phyloP scores from a whole-genome alignment of 1,140 invertebrate species.

The Calliopsis andreniformis region DNA sequence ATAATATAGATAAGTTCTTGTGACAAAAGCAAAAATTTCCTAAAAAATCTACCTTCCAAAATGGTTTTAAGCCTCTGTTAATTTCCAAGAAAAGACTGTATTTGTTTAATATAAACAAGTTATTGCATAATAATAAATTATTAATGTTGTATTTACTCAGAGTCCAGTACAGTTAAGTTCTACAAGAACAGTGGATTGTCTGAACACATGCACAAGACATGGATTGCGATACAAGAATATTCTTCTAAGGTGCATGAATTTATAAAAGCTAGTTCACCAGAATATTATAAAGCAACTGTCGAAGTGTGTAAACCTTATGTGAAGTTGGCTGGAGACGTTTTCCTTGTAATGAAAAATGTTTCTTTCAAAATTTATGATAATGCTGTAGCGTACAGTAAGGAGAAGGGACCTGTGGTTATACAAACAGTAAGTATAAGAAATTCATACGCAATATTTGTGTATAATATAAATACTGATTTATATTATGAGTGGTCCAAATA shows the following conservation, averaged over 20 bases:
- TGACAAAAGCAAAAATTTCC: too few species aligned
- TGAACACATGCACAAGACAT: slow-evolving; percentile 84
- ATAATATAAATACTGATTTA: slow-evolving; percentile 30
- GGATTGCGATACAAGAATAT: slow-evolving; percentile 82
- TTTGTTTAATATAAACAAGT: neutral
- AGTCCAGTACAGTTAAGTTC: slow-evolving; percentile 82
- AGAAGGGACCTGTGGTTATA: slow-evolving; percentile 84
- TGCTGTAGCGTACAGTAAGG: slow-evolving; percentile 81
- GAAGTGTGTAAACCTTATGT: slow-evolving; percentile 83
- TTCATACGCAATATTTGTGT: neutral
- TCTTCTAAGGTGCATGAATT: slow-evolving; percentile 83
- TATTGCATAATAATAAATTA: neutral
- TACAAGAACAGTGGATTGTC: slow-evolving; percentile 84
- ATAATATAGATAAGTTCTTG: too few species aligned
- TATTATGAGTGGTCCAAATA: too few species aligned
- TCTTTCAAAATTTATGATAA: slow-evolving; percentile 81
- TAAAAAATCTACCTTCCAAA: too few species aligned
- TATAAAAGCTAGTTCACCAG: slow-evolving; percentile 85
- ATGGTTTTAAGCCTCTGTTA: too few species aligned
- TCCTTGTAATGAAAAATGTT: slow-evolving; percentile 82
- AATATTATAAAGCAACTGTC: slow-evolving; percentile 83
- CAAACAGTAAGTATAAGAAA: slow-evolving; percentile 81
- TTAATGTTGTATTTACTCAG: slow-evolving; percentile 64
- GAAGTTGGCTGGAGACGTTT: slow-evolving; percentile 83
- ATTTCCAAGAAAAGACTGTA: too few species aligned